Conservation (phyloP, 2,888 invertebrate genomes). For the Dinocampus coccinellae region DNA sequence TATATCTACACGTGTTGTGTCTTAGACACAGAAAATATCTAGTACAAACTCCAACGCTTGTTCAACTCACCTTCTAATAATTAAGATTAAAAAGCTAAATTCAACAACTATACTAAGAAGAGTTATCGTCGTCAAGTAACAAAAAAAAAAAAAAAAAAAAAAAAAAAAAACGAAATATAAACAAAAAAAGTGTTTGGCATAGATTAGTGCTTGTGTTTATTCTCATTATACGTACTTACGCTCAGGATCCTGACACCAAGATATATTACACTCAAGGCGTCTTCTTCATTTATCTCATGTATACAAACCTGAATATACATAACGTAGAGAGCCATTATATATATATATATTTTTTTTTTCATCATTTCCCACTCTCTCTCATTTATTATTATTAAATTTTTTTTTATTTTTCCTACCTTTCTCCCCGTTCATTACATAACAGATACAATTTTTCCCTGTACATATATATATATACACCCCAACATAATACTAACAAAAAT, state of each 20-base stretch:
- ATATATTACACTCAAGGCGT: constrained; percentile 43
- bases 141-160: background rate
- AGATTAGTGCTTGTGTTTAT: constrained; percentile 48
- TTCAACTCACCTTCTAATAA: background rate
- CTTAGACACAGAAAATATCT: background rate
- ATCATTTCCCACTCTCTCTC: background rate
- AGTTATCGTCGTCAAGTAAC: background rate
- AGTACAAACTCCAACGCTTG: background rate
- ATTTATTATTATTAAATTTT: no score
- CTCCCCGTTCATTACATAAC: background rate
- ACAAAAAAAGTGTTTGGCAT: constrained; percentile 1
- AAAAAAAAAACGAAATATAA: background rate
- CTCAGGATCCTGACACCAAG: constrained; percentile 29
- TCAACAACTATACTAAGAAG: background rate
- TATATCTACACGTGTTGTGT: constrained; percentile 13
- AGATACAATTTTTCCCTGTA: background rate
- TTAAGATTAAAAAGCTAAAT: background rate
- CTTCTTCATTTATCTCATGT: constrained; percentile 43
- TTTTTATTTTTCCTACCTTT: no score
- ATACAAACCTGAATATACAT: no score
- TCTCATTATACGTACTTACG: constrained; percentile 42
- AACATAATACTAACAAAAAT: no score
- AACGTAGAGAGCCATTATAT: no score
- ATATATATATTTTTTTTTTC: background rate
- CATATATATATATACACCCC: no score